phyloP scores from a whole-genome alignment of 64 coral and sea anemone species.

The Orbicella faveolata region DNA sequence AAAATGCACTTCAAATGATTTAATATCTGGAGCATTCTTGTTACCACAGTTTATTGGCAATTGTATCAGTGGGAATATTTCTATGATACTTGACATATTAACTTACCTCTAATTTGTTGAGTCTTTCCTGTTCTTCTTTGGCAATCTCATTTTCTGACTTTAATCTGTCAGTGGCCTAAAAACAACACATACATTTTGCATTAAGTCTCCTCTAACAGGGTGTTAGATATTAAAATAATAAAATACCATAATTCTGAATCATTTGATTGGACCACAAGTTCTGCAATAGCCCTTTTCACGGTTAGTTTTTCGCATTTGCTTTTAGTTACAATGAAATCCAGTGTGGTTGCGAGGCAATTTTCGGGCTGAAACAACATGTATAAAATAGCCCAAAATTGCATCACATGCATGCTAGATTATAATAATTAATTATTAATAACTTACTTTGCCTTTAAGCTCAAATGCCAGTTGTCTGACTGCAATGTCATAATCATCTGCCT shows the following conservation, averaged over 20 bases:
- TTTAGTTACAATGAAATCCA: too few species aligned
- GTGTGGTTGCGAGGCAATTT: background rate
- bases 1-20: background rate
- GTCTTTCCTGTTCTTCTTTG: slow-evolving; percentile 81
- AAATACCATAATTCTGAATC: too few species aligned
- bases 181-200: background rate
- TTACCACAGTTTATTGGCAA: background rate
- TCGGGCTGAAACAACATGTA: background rate
- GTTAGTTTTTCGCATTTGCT: too few species aligned
- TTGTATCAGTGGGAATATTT: background rate
- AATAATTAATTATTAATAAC: background rate
- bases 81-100: background rate
- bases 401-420: too few species aligned
- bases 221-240: too few species aligned
- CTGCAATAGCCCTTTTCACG: too few species aligned
- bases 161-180: slow-evolving; percentile 83
- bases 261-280: too few species aligned
- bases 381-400: background rate
- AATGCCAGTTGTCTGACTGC: slow-evolving; percentile 81
- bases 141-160: slow-evolving; percentile 89
- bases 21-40: background rate
- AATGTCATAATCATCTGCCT: slow-evolving; percentile 92
- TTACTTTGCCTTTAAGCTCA: slow-evolving; percentile 91
- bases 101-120: slow-evolving; percentile 76
- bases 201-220: too few species aligned